These are phyloP conservation scores for Nyctibius bracteatus DNA, from an alignment of 2,113 vertebrate species.

Conservation along the genomic window DNA sequence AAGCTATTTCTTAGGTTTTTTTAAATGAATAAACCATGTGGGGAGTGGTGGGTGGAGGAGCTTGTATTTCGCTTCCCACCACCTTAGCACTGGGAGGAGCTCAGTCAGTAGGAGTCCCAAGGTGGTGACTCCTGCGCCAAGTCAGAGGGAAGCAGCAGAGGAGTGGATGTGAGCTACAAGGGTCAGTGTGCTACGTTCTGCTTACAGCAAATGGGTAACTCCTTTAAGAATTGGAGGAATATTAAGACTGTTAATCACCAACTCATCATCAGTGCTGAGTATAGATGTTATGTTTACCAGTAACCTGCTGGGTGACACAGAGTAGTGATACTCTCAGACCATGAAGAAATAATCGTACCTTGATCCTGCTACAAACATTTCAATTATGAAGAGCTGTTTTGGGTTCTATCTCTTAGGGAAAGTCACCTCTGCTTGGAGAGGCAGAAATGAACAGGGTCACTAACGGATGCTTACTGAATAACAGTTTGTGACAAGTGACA, in stretches of 20 bases:
- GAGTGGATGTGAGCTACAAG: background rate
- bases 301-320: background rate
- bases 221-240: background rate
- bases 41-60: background rate
- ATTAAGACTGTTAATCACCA: background rate
- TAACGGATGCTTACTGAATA: fast-evolving
- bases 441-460: background rate
- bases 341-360: background rate
- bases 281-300: background rate
- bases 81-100: fast-evolving
- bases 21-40: fast-evolving
- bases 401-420: background rate
- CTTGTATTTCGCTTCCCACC: background rate
- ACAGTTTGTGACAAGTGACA: background rate
- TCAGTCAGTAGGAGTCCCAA: fast-evolving
- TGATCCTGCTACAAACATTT: background rate
- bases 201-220: background rate
- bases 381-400: background rate
- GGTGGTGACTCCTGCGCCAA: background rate
- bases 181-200: background rate
- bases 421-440: background rate
- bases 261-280: background rate
- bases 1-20: background rate
- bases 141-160: background rate
- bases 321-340: background rate